Evolutionary conservation across 2,113 vertebrate species (phyloP).

Genomic region (Plecturocebus donacophilus): DNA sequence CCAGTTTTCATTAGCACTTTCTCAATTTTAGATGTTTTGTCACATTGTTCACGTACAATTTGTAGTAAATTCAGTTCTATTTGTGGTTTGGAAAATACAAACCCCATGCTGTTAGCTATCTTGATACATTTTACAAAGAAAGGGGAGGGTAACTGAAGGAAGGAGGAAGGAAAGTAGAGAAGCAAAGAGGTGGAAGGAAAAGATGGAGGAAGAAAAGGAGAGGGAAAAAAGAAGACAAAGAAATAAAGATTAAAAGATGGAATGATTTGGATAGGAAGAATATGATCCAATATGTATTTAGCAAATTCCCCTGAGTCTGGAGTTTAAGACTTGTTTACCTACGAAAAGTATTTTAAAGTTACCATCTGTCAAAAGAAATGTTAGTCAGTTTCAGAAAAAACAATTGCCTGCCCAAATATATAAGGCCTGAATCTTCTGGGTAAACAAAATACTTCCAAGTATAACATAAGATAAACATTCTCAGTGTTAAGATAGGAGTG

Average conservation of each 20-base stretch:
- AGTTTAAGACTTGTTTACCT: not conserved
- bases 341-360: conserved; percentile 12
- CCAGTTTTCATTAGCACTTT: not conserved
- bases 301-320: not conserved
- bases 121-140: not conserved
- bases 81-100: not conserved
- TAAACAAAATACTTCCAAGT: not conserved
- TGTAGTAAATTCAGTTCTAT: not conserved
- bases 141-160: fast-evolving
- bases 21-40: not conserved
- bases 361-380: conserved; percentile 13
- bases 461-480: conserved; percentile 48
- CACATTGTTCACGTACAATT: not conserved
- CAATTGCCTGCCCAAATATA: not conserved
- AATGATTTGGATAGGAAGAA: not conserved
- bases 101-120: not conserved
- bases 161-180: not conserved
- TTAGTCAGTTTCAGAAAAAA: not conserved
- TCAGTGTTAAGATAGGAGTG: not conserved
- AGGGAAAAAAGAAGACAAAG: not conserved
- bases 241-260: not conserved
- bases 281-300: not conserved
- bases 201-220: not conserved
- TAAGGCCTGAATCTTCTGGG: conserved; percentile 40
- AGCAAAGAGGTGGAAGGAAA: not conserved